Conservation (phyloP, 1,140 invertebrate genomes). For the Asbolus verrucosus region DNA sequence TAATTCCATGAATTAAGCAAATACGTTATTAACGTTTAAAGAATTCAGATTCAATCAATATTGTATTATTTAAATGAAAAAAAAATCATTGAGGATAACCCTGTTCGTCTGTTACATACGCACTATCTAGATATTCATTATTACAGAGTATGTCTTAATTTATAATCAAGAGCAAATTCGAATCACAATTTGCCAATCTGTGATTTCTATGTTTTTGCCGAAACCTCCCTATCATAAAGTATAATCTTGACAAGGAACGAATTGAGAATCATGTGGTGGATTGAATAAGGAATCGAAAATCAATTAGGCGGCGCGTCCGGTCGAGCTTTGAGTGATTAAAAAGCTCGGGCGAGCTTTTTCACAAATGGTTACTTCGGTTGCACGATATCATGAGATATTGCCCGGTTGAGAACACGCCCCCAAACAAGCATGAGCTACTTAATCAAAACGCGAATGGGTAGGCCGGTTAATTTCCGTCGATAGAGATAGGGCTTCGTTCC, state of each 20-base stretch:
- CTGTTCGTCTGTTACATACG: no score
- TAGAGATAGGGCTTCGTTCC: constrained; percentile 39
- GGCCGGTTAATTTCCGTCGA: constrained; percentile 47
- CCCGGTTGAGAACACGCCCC: constrained; percentile 36
- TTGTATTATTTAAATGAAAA: no score
- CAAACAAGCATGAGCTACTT: constrained; percentile 44
- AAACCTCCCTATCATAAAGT: no score
- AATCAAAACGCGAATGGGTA: constrained; percentile 47
- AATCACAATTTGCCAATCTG: no score
- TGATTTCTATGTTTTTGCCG: no score
- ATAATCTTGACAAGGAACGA: constrained; percentile 16
- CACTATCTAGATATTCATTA: no score
- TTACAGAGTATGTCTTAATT: no score
- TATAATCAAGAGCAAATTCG: no score
- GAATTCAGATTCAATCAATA: no score
- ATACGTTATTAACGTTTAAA: no score
- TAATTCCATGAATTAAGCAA: no score
- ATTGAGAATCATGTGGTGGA: constrained; percentile 47
- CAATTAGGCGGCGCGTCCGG: constrained; percentile 48
- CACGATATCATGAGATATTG: constrained; percentile 50
- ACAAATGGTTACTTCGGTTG: constrained; percentile 49
- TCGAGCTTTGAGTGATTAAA: constrained; percentile 51
- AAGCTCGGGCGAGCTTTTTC: constrained; percentile 49
- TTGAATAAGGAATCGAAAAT: constrained; percentile 51
- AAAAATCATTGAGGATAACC: no score